Conservation (phyloP, 1,140 invertebrate species). For the Ylistrum balloti region DNA sequence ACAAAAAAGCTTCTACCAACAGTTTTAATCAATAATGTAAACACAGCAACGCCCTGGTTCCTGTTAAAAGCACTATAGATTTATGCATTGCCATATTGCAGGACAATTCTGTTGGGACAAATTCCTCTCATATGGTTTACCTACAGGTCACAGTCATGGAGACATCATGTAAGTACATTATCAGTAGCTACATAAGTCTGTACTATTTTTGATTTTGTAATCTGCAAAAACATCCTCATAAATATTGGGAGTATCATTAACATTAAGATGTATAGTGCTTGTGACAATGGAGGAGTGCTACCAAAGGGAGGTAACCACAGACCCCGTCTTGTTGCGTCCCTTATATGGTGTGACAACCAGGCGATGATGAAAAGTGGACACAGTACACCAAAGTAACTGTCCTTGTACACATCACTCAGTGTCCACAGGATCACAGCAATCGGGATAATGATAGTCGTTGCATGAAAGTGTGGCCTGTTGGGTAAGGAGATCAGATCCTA, state of each 20-base stretch:
- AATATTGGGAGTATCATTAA: slow-evolving; percentile 53
- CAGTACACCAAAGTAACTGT: background rate
- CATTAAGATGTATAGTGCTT: slow-evolving; percentile 60
- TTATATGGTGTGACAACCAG: slow-evolving; percentile 76
- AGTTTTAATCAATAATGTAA: too few relatives aligned
- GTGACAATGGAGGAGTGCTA: slow-evolving; percentile 70
- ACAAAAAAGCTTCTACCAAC: too few relatives aligned
- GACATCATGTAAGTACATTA: background rate
- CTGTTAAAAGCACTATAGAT: too few relatives aligned
- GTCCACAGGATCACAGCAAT: slow-evolving; percentile 53
- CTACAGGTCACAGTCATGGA: too few relatives aligned
- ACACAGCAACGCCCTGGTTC: too few relatives aligned
- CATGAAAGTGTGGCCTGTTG: slow-evolving; percentile 76
- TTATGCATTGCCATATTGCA: too few relatives aligned
- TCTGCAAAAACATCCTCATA: background rate
- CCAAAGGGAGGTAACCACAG: slow-evolving; percentile 76
- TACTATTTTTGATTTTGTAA: background rate
- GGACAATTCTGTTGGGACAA: too few relatives aligned
- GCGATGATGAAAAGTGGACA: slow-evolving; percentile 70
- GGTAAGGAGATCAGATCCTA: slow-evolving; percentile 71
- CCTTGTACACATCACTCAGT: slow-evolving; percentile 44
- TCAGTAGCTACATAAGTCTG: background rate
- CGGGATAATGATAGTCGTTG: slow-evolving; percentile 68
- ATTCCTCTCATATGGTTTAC: too few relatives aligned
- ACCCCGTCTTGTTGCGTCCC: slow-evolving; percentile 76